Evolutionary conservation across 2,797 vertebrate genomes (phyloP), one percentile per base, ranked within the genome.

Genomic region (Podarcis siculus): DNA sequence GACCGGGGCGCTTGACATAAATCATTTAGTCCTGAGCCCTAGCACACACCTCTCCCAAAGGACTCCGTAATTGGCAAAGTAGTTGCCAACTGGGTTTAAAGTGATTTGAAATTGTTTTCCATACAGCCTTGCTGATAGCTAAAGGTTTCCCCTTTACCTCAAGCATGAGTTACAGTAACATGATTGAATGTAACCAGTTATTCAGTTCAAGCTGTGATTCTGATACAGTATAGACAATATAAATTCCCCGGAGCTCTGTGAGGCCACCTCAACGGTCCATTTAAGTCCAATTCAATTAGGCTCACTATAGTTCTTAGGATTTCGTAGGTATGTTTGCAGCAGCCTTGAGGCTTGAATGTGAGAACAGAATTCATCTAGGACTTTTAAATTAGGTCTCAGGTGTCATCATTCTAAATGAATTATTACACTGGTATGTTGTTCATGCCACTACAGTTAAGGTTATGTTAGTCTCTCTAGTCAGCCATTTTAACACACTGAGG

Each of bases 341-440:
- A 95, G 97, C 96, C 97, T 97, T 96, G 96, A 71, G 97, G 97
- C 96, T 97, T 96, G 97, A 97, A 97, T 96, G 96, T 96, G 96
- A 97, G 97, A 95, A 96, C 94, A 90, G 96, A 96, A 97, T 97
- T 97, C 97, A 97, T 96, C 95, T 90, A 97, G 97, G 97, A 97
- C 97, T 97, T 97, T 97, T 97, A 97, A 97, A 97, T 97, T 97
- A 97, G 97, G 97, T 97, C 97, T 97, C 97, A 96, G 95, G 97
- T 97, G 97, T 97, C 96, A 97, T 96, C 96, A 97, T 96, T 97
- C 96, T 97, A 97, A 97, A 97, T 97, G 96, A 97, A 97, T 97
- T 97, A 97, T 97, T 97, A 97, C 96, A 95, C 95, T 94, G 94
- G 94, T 96, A 94, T 96, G 95, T 96, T 96, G 95, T 96, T 97